Evolutionary conservation across 1,140 invertebrate genomes (phyloP).

Genomic region (Procambarus clarkii): DNA sequence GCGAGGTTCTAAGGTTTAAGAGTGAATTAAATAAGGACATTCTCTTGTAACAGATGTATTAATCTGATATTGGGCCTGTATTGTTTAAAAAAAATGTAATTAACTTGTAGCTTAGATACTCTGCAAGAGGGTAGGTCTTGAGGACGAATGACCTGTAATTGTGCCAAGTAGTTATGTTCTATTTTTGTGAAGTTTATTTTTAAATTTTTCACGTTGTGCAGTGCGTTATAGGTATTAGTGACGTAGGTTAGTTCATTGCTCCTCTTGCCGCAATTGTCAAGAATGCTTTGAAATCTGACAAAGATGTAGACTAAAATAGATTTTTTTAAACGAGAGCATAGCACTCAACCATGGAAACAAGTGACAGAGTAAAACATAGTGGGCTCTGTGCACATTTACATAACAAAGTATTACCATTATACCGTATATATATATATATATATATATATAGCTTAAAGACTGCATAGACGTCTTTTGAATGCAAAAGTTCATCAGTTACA

Average conservation of each 20-base stretch:
- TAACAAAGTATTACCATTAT: constrained; percentile 23
- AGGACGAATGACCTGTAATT: constrained; percentile 31
- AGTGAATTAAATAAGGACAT: background rate
- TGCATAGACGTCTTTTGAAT: constrained; percentile 17
- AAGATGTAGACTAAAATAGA: background rate
- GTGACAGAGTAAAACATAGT: background rate
- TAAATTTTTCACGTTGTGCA: constrained; percentile 5
- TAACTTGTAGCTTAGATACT: background rate
- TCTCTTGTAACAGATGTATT: background rate
- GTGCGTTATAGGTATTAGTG: constrained; percentile 25
- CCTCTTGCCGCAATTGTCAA: background rate
- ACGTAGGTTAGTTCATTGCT: constrained; percentile 14
- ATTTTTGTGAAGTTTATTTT: constrained; percentile 21
- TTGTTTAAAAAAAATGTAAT: background rate
- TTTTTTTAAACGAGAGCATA: background rate
- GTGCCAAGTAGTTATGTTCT: constrained; percentile 40
- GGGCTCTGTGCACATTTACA: background rate
- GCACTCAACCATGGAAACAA: background rate
- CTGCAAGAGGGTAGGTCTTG: background rate
- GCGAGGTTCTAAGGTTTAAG: background rate
- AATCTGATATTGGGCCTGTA: background rate
- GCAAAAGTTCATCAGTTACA: constrained; percentile 17
- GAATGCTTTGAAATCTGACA: background rate
- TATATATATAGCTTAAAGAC: constrained; percentile 8
- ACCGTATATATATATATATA: too few relatives aligned